These are phyloP conservation scores for Ophioderma brevispina DNA, from an alignment of 35 echinoderm and acorn worm species.

Conservation along the genomic window DNA sequence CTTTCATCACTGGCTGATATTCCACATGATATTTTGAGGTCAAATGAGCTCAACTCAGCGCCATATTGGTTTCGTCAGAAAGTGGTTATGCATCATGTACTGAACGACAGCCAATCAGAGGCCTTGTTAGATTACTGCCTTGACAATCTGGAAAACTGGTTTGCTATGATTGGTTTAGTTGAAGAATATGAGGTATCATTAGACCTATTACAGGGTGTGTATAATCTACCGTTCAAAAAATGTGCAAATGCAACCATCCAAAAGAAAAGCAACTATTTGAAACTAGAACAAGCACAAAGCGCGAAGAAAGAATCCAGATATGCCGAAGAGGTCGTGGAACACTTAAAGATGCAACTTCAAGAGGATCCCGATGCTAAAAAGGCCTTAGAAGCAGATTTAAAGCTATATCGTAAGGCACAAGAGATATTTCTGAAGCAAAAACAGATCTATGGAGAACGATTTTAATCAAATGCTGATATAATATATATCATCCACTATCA, in stretches of 20 bases:
- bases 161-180: slow-evolving; percentile 44
- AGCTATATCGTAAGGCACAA: slow-evolving; percentile 40
- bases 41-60: not conserved
- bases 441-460: not conserved
- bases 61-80: slow-evolving; percentile 1
- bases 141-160: slow-evolving; percentile 40
- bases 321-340: not conserved
- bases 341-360: slow-evolving; percentile 3
- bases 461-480: no score
- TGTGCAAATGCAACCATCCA: not conserved
- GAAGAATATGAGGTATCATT: slow-evolving; percentile 45
- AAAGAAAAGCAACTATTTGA: slow-evolving; percentile 10
- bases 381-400: slow-evolving; percentile 21
- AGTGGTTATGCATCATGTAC: not conserved
- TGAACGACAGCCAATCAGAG: slow-evolving; percentile 1
- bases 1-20: not conserved
- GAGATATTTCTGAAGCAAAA: slow-evolving; percentile 56
- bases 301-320: not conserved
- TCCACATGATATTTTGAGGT: not conserved
- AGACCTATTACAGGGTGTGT: slow-evolving; percentile 32
- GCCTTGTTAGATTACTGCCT: slow-evolving; percentile 21
- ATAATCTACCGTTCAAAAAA: slow-evolving; percentile 32
- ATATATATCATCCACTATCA: no score
- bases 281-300: not conserved
- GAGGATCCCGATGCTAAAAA: slow-evolving; percentile 9